phyloP scores from a whole-genome alignment of 2,113 vertebrate genomes.

The Gracilinanus agilis region DNA sequence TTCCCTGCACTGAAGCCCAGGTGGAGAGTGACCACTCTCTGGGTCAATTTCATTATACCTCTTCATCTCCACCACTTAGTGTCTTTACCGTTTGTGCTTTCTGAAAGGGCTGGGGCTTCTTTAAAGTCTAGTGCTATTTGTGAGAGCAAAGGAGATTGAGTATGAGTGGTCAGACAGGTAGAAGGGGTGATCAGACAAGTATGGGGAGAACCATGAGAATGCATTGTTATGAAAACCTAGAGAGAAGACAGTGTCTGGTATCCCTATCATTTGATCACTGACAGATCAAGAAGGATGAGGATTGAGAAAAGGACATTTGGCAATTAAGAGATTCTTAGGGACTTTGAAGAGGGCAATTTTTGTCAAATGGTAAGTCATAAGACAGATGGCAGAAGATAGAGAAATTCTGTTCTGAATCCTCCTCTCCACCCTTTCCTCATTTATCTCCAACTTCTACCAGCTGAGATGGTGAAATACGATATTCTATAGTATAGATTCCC shows the following conservation, averaged over 20 bases:
- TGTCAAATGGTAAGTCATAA: not conserved
- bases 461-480: constrained; percentile 39
- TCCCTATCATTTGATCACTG: not conserved
- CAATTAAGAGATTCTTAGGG: not conserved
- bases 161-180: not conserved
- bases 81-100: constrained; percentile 8
- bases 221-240: not conserved
- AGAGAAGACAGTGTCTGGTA: not conserved
- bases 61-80: not conserved
- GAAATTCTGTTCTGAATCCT: constrained; percentile 25
- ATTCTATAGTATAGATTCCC: constrained; percentile 50
- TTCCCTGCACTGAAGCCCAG: not conserved
- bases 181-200: not conserved
- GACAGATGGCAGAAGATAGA: not conserved
- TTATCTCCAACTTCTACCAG: constrained; percentile 5
- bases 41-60: constrained; percentile 13
- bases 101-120: constrained; percentile 28
- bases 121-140: constrained; percentile 26
- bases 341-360: not conserved
- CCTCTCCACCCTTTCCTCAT: not conserved
- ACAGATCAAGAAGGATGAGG: not conserved
- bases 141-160: not conserved
- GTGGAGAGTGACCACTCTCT: not conserved
- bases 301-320: not conserved
- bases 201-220: not conserved